Evolutionary conservation across 2,888 invertebrate genomes (phyloP), one percentile per base, ranked within the genome.

Genomic region (Saturnia japonica): DNA sequence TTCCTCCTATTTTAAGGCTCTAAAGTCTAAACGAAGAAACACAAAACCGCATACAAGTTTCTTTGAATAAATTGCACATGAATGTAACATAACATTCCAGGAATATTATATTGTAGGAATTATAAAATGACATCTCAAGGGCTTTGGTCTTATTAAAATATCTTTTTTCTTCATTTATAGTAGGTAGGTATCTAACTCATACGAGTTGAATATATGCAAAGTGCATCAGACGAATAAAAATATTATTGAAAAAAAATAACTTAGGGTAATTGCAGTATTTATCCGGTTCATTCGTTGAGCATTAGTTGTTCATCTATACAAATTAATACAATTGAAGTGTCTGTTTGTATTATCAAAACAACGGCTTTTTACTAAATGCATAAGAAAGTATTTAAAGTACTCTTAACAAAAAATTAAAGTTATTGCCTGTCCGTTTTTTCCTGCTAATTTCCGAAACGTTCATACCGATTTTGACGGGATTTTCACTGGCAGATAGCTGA

Each of bases 251-350:
- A 51, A 54, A 54, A 22, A 54, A 54, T 8, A 54, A 22, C 11
- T 22, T 2, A 11, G 0, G 11, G 54, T 54, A 22, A 54, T 8
- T 54, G 22, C 9, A n/a, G 22, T 54, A 22, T 54, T 54, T 11
- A 8, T 22, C 22, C 11, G 22, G 22, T 51, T 51, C 19, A 51
- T 9, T n/a, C 4, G n/a, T 19, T 51, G 54, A 54, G 22, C 54
- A 54, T 54, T 22, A 54, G 54, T 54, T 54, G 22, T 51, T 51
- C 51, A n/a, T n/a, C n/a, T n/a, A n/a, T n/a, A n/a, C n/a, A n/a
- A n/a, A n/a, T n/a, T n/a, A n/a, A n/a, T n/a, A n/a, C n/a, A n/a
- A n/a, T n/a, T n/a, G n/a, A n/a, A n/a, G n/a, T n/a, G n/a, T n/a
- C n/a, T n/a, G n/a, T n/a, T n/a, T n/a, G n/a, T n/a, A n/a, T n/a